Evolutionary conservation across 2,113 vertebrate species (phyloP), one percentile per base, ranked within the genome.

Genomic region (Rhinichthys klamathensis): DNA sequence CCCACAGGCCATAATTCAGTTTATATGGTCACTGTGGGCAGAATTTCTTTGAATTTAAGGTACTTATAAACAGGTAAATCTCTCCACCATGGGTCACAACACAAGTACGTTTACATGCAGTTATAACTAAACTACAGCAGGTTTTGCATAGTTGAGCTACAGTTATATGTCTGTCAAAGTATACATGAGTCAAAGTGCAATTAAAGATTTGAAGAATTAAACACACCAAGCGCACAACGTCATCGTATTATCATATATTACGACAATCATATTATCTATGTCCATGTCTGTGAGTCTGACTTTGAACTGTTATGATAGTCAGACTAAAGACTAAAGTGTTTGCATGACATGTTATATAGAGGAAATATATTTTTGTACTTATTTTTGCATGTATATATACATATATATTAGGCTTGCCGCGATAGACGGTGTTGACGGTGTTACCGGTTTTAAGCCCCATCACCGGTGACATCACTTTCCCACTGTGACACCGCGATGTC

Each of bases 1-100:
- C 56, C 76, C 56, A 61, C 76, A 61, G 21, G 56, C 56, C 76
- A 79, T 60, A 41, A 78, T 60, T 58, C 30, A 78, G 27, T 60
- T 56, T 58, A 8, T 38, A 25, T 46, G 70, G 54, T 38, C 32
- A 38, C 11, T 78, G 76, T 77, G 75, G 75, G 75, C 30, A 77
- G 18, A 5, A 58, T 35, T 23, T 0, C 54, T 7, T 21, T 60
- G 11, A 60, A 78, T 60, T 13, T 13, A 6, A 60, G 21, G 56
- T 41, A 78, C 21, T 25, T 60, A n/a, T 16, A 32, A 38, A 60
- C 6, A 58, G 54, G 30, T 78, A 60, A 60, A 77, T 51, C 49
- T 56, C 27, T 77, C 75, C 30, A 12, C 49, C 51, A 35, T 23
- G 51, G 75, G 23, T 79, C 60, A 60, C 21, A 79, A 44, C 70